These are phyloP conservation scores for Synergus gifuensis DNA, from an alignment of 2,888 invertebrate genomes.

Conservation along the genomic window DNA sequence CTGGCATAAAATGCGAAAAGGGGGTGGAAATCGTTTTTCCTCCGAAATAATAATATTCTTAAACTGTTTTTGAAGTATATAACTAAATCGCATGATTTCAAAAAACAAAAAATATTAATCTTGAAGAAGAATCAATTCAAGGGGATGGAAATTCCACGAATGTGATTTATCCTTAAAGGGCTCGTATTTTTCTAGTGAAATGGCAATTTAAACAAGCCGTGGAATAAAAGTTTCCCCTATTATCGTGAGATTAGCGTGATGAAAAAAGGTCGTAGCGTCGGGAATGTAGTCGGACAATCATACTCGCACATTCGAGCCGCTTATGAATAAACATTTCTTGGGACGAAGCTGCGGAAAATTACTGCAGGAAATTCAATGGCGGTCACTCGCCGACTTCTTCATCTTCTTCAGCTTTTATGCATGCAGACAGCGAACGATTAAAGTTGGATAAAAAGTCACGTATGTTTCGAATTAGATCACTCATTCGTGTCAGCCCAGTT, in stretches of 20 bases:
- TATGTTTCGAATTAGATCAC: constrained; percentile 19
- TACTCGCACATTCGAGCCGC: constrained; percentile 66
- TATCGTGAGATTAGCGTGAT: constrained; percentile 58
- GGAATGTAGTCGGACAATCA: constrained; percentile 65
- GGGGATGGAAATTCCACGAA: neutral
- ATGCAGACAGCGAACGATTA: constrained; percentile 34
- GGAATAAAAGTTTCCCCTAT: constrained; percentile 52
- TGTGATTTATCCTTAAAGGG: constrained; percentile 16
- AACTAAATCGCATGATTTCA: neutral
- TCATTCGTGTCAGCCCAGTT: constrained; percentile 10
- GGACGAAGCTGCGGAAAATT: constrained; percentile 69
- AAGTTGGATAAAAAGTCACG: constrained; percentile 21
- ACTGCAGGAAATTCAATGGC: constrained; percentile 65
- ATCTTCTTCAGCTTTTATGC: constrained; percentile 37
- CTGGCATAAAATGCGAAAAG: too few relatives aligned
- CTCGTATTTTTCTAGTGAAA: constrained; percentile 4
- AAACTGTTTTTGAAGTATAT: neutral
- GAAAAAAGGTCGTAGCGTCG: constrained; percentile 48
- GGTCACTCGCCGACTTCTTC: constrained; percentile 41
- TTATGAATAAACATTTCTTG: constrained; percentile 74
- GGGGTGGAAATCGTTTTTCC: too few relatives aligned
- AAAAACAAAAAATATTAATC: neutral
- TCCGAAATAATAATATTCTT: too few relatives aligned
- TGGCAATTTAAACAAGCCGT: constrained; percentile 29
- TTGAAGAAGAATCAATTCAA: neutral